A percentile compares a stretch with the other conserved stretches of the same genome.
Evolutionary conservation across 1,140 invertebrate genomes (phyloP).

Genomic region (Musca domestica): DNA sequence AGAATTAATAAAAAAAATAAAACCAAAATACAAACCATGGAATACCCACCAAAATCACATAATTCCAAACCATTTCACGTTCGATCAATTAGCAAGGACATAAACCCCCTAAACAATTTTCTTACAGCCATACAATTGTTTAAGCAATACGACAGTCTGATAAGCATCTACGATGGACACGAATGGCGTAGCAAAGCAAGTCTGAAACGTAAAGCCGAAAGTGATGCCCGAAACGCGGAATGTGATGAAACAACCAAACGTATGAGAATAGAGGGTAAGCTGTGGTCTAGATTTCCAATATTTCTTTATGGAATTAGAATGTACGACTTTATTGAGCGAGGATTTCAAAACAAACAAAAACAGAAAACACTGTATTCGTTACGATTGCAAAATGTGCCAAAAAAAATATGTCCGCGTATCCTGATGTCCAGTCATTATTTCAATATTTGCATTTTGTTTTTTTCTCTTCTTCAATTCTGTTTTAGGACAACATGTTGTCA

Average conservation of each 20-base stretch:
- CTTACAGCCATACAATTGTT: conserved; percentile 8
- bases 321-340: not conserved
- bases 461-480: not conserved
- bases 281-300: not conserved
- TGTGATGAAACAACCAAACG: conserved; percentile 15
- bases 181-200: not conserved
- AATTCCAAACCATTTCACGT: not conserved
- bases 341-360: not conserved
- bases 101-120: too few species aligned
- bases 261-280: not conserved
- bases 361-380: conserved; percentile 14
- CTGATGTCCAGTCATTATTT: too few species aligned
- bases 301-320: not conserved
- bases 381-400: not conserved
- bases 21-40: not conserved
- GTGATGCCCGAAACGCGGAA: not conserved
- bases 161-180: not conserved
- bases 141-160: not conserved
- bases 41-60: not conserved
- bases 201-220: not conserved
- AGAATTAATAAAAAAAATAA: not conserved
- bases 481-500: conserved; percentile 59
- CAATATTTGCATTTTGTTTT: too few species aligned
- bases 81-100: not conserved
- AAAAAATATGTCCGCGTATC: too few species aligned